These are phyloP conservation scores for Cremastinae sp. DNA, from an alignment of 2,888 invertebrate genomes.

Conservation along the genomic window DNA sequence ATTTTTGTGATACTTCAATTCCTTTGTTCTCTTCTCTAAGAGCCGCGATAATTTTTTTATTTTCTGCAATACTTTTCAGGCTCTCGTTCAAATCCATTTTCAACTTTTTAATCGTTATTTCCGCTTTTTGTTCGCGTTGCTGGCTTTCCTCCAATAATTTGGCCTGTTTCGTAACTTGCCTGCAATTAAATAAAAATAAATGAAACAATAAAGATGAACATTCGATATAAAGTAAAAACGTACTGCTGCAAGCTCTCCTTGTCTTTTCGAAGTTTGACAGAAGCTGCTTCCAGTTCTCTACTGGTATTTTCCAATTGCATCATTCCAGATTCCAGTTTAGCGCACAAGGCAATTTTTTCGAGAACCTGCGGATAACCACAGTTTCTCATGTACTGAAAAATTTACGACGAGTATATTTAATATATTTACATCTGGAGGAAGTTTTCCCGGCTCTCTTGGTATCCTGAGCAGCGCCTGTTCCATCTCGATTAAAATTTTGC, in stretches of 20 bases:
- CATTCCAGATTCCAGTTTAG: slow-evolving; percentile 65
- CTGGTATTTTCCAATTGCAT: slow-evolving; percentile 65
- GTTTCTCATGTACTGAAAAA: slow-evolving; percentile 10
- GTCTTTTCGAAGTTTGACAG: slow-evolving; percentile 64
- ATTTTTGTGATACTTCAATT: slow-evolving; percentile 61
- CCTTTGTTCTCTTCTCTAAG: slow-evolving; percentile 61
- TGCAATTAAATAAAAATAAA: slow-evolving; percentile 50
- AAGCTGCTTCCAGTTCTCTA: slow-evolving; percentile 65
- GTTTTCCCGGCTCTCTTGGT: slow-evolving; percentile 62
- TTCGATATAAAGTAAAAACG: slow-evolving; percentile 31
- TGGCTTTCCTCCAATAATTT: slow-evolving; percentile 62
- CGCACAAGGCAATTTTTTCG: slow-evolving; percentile 64
- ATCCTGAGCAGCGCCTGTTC: slow-evolving; percentile 68
- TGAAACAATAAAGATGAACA: slow-evolving; percentile 9
- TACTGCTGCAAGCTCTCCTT: slow-evolving; percentile 68
- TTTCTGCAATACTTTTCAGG: slow-evolving; percentile 46
- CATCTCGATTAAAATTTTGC: slow-evolving; percentile 70
- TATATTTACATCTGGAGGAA: slow-evolving; percentile 62
- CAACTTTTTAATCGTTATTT: slow-evolving; percentile 58
- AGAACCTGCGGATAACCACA: slow-evolving; percentile 62
- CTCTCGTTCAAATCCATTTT: slow-evolving; percentile 58
- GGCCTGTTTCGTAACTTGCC: slow-evolving; percentile 65
- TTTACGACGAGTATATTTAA: background rate
- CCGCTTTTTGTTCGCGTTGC: slow-evolving; percentile 55
- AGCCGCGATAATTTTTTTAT: slow-evolving; percentile 55